Evolutionary conservation across 2,888 invertebrate species (phyloP).

Genomic region (Empis stercorea): DNA sequence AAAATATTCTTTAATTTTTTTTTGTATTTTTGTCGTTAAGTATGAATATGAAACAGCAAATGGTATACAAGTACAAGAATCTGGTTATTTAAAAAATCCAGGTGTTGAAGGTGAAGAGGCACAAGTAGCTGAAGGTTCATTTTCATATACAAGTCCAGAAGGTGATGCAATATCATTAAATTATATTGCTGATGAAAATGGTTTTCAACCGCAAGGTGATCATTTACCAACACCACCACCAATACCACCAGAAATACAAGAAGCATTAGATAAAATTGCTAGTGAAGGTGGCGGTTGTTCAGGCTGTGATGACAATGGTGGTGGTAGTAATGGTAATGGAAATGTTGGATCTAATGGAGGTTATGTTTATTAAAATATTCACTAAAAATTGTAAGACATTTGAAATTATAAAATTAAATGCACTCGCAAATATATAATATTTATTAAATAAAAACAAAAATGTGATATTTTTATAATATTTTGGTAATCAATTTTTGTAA

Average conservation of each 20-base stretch:
- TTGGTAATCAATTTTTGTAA: no score
- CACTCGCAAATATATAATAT: no score
- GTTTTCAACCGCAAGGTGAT: slow-evolving; percentile 47
- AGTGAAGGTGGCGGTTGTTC: slow-evolving; percentile 29
- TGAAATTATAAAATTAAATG: no score
- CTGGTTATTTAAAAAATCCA: slow-evolving; percentile 52
- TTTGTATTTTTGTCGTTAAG: slow-evolving; percentile 20
- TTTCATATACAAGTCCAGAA: slow-evolving; percentile 60
- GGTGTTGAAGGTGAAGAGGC: slow-evolving; percentile 51
- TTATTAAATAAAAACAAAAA: neutral
- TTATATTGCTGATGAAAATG: slow-evolving; percentile 62
- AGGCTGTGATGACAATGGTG: slow-evolving; percentile 22
- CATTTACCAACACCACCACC: slow-evolving; percentile 75
- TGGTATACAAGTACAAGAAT: slow-evolving; percentile 57
- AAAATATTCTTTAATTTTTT: neutral
- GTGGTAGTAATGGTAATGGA: slow-evolving; percentile 8
- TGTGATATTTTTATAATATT: neutral
- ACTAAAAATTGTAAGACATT: no score
- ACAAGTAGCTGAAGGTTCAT: slow-evolving; percentile 55
- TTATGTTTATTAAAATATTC: neutral
- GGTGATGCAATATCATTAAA: slow-evolving; percentile 49
- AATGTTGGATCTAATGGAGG: no score
- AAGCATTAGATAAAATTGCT: slow-evolving; percentile 28
- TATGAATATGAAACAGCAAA: slow-evolving; percentile 64
- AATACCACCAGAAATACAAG: slow-evolving; percentile 58